Percentiles rank a stretch among this genome's conserved stretches.
These are phyloP conservation scores for Octodonta nipae DNA, from an alignment of 2,888 invertebrate species.

Conservation along the genomic window DNA sequence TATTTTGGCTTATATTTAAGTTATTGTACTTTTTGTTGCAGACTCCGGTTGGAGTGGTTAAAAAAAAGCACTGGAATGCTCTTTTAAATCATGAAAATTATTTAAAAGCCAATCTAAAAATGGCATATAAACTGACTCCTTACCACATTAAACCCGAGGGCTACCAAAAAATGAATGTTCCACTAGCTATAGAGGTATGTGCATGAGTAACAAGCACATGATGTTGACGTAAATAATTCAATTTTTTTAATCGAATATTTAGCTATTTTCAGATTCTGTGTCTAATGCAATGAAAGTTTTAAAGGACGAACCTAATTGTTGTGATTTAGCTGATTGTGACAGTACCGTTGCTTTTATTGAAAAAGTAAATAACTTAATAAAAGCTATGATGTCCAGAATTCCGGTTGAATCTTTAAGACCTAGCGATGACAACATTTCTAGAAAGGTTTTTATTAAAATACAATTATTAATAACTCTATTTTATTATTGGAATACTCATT, in stretches of 20 bases:
- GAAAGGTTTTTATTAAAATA: too few species aligned
- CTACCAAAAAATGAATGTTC: not conserved
- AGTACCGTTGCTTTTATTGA: not conserved
- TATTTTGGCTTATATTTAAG: too few species aligned
- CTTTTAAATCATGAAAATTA: not conserved
- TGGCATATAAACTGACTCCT: not conserved
- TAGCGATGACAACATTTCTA: too few species aligned
- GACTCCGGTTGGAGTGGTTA: constrained; percentile 3
- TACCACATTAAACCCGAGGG: not conserved
- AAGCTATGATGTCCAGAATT: not conserved
- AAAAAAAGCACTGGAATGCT: constrained; percentile 3
- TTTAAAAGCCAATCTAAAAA: not conserved
- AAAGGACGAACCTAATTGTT: not conserved
- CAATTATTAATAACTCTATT: too few species aligned
- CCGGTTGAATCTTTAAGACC: not conserved
- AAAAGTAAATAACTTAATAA: not conserved
- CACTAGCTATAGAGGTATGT: constrained; percentile 1
- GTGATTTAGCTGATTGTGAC: not conserved
- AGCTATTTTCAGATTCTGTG: not conserved
- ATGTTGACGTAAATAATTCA: not conserved
- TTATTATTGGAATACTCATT: too few species aligned
- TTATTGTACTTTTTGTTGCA: not conserved
- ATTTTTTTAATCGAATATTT: not conserved
- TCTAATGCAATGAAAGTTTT: not conserved
- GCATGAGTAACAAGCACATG: too few species aligned